Conservation (phyloP, 2,113 vertebrate genomes). For the Azemiops feae region DNA sequence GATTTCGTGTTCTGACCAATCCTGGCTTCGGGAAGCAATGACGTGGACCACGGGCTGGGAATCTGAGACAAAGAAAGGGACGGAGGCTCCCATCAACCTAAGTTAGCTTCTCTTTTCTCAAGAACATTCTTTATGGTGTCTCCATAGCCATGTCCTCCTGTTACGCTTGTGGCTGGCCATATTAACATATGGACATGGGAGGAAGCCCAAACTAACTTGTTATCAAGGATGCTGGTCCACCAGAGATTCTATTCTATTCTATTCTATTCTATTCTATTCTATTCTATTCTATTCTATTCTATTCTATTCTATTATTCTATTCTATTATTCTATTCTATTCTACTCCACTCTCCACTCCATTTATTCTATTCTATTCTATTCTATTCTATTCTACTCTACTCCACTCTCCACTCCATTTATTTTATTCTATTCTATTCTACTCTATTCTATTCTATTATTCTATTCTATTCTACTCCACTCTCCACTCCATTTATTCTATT, state of each 20-base stretch:
- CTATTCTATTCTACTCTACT: too few relatives aligned
- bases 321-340: too few relatives aligned
- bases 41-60: constrained; percentile 89
- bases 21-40: constrained; percentile 90
- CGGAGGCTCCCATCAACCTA: background rate
- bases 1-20: constrained; percentile 95
- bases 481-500: too few relatives aligned
- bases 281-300: too few relatives aligned
- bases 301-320: too few relatives aligned
- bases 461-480: too few relatives aligned
- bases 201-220: background rate
- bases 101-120: background rate
- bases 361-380: too few relatives aligned
- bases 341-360: too few relatives aligned
- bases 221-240: background rate
- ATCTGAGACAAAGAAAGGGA: constrained; percentile 69
- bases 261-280: too few relatives aligned
- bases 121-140: background rate
- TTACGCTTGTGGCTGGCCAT: background rate
- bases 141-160: background rate
- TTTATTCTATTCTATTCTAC: too few relatives aligned
- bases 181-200: background rate
- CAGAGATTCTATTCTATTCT: background rate
- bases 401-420: too few relatives aligned
- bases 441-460: too few relatives aligned